Evolutionary conservation across 2,888 invertebrate species (phyloP).

Genomic region (Carcina quercana): DNA sequence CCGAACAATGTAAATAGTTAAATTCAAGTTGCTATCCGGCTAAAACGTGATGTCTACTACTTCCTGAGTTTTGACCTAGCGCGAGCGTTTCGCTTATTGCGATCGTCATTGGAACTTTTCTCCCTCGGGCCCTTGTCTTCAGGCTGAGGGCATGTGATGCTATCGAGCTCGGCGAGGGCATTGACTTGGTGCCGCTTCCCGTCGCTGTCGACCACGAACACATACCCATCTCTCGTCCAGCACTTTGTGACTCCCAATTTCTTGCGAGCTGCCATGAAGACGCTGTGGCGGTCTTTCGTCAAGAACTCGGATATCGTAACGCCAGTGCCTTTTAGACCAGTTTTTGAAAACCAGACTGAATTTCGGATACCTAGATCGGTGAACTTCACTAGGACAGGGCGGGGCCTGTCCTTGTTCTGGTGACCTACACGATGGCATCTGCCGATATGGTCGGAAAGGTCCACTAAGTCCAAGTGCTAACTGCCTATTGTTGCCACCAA

Average conservation of each 20-base stretch:
- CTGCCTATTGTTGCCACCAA: not conserved
- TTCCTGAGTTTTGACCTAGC: no score
- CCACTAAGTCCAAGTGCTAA: no score
- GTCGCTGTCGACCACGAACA: not conserved
- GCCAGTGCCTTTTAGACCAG: constrained; percentile 2
- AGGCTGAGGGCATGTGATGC: no score
- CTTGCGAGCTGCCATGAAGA: constrained; percentile 6
- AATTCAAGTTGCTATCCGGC: no score
- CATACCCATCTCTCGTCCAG: constrained; percentile 8
- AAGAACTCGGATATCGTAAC: constrained; percentile 3
- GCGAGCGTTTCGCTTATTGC: no score
- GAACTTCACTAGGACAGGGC: not conserved
- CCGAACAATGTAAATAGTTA: no score
- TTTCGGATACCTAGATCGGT: not conserved
- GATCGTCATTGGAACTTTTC: no score
- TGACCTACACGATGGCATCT: not conserved
- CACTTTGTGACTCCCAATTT: constrained; percentile 6
- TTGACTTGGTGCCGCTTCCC: constrained; percentile 1
- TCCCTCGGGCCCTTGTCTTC: no score
- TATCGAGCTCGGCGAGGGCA: constrained; percentile 1
- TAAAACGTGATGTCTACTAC: no score
- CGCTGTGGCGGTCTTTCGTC: constrained; percentile 1
- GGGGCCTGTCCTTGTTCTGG: not conserved
- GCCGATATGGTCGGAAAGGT: no score
- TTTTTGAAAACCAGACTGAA: constrained; percentile 5